Evolutionary conservation across 2,888 invertebrate species (phyloP), one percentile per base, ranked within the genome.

Genomic region (Diachrysia chrysitis): DNA sequence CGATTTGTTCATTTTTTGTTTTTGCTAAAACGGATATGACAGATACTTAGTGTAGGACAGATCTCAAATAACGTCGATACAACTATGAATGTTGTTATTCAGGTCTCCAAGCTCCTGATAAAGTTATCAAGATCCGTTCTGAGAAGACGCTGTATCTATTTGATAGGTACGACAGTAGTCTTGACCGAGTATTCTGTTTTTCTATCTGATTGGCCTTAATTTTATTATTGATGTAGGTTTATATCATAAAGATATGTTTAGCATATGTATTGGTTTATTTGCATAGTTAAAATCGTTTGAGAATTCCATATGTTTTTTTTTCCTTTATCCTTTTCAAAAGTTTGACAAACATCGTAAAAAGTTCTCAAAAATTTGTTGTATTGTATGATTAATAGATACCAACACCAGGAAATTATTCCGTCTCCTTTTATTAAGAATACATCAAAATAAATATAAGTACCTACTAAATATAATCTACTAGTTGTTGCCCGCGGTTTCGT

Each of bases 91-190:
- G 56, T 64, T 77, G 59, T 60, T 65, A 76, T 69, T 70, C 60
- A 72, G 69, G 66, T 74, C 70, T 76, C n/a, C 71, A 19, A 72
- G 66, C 82, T 82, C 69, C 66, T 65, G 74, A 82, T 82, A 79
- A 66, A 42, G 42, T 66, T 82, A 82, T 77, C 82, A 71, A 46
- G 57, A 69, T 55, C 21, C 58, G 42, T 81, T 69, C 65, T 66
- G 56, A 63, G 75, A 76, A 78, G 61, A 57, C 66, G 71, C 67
- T 81, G 17, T 57, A 59, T 63, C 55, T 72, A 19, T 32, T 23
- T 60, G 60, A 59, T 58, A 58, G 53, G 57, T 57, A 61, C 62
- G 63, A 55, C 66, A 73, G 53, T 54, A 63, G 56, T 65, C 69
- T 79, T 80, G 82, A 76, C 82, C 66, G 63, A 73, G 56, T 76